Percentiles rank a stretch among this genome's conserved stretches.
phyloP scores from a whole-genome alignment of 2,888 invertebrate genomes.

The Acleris holmiana region DNA sequence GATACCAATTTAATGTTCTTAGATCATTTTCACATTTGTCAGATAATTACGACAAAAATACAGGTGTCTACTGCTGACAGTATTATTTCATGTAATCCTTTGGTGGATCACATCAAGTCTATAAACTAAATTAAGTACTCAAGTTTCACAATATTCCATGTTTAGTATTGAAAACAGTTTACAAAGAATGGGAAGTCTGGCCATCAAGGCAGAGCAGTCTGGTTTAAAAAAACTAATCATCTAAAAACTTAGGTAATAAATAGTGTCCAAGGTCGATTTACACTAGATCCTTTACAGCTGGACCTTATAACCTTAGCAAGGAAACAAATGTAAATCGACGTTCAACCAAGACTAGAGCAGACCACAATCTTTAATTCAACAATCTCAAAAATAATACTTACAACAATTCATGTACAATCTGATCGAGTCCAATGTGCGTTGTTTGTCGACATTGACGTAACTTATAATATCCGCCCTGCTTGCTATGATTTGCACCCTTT shows the following conservation, averaged over 20 bases:
- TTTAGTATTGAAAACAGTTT: constrained; percentile 46
- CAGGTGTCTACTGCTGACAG: constrained; percentile 44
- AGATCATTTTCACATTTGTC: constrained; percentile 42
- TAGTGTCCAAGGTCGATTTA: constrained; percentile 53
- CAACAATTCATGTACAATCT: constrained; percentile 41
- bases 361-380: constrained; percentile 50
- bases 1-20: constrained; percentile 57
- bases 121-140: constrained; percentile 77
- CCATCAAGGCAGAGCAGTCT: constrained; percentile 63
- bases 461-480: constrained; percentile 21
- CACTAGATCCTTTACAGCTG: constrained; percentile 38
- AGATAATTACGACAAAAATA: constrained; percentile 55
- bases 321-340: constrained; percentile 42
- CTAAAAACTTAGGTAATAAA: constrained; percentile 61
- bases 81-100: constrained; percentile 49
- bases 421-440: constrained; percentile 49
- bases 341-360: constrained; percentile 59
- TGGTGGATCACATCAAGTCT: constrained; percentile 54
- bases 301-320: background rate
- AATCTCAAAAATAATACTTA: constrained; percentile 55
- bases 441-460: constrained; percentile 34
- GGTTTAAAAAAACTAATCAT: constrained; percentile 57
- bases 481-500: constrained; percentile 6
- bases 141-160: constrained; percentile 44
- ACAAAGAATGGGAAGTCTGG: constrained; percentile 53